phyloP scores from a whole-genome alignment of 2,113 vertebrate species.

The Piprites chloris region DNA sequence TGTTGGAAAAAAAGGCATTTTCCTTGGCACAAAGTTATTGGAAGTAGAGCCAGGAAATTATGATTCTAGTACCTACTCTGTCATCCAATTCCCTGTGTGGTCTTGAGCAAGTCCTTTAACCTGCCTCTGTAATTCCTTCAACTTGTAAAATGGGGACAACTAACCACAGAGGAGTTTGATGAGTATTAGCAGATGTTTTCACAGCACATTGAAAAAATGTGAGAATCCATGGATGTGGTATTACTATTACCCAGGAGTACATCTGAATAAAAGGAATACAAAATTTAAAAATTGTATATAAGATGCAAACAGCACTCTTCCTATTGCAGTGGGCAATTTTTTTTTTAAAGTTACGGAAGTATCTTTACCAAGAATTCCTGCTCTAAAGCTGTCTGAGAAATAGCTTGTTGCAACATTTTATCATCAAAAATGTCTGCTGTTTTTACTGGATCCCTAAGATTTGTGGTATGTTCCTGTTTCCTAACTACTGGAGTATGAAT shows the following conservation, averaged over 20 bases:
- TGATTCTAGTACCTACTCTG: constrained; percentile 36
- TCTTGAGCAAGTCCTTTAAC: constrained; percentile 50
- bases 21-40: constrained; percentile 14
- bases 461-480: not conserved
- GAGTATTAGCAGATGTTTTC: constrained; percentile 51
- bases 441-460: not conserved
- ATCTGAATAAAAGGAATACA: not conserved
- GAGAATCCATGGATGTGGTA: not conserved
- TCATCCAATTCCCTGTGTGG: constrained; percentile 39
- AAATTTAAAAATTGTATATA: not conserved
- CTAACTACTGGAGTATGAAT: not conserved
- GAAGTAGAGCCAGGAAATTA: constrained; percentile 50
- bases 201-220: not conserved
- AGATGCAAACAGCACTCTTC: not conserved
- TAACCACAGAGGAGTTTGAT: constrained; percentile 20
- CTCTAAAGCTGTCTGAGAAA: not conserved
- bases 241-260: not conserved
- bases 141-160: constrained; percentile 21
- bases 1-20: constrained; percentile 15
- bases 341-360: not conserved
- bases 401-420: not conserved
- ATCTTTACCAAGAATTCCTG: not conserved
- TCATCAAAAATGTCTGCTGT: not conserved
- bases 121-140: constrained; percentile 38
- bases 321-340: not conserved